phyloP scores from a whole-genome alignment of 2,113 vertebrate genomes.

The Thermophis baileyi region DNA sequence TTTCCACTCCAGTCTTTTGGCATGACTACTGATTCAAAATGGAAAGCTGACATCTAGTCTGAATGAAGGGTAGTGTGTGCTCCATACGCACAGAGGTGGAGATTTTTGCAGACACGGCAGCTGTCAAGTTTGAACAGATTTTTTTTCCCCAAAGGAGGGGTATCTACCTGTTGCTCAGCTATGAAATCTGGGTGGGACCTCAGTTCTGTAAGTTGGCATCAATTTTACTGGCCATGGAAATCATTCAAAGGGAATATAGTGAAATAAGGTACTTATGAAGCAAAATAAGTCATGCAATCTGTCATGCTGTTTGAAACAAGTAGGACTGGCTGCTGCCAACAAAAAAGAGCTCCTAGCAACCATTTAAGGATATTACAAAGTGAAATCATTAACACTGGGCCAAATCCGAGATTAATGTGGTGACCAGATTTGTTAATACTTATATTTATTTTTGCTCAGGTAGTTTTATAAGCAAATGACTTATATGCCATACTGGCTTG shows the following conservation, averaged over 20 bases:
- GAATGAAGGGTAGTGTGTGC: neutral
- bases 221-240: constrained; percentile 21
- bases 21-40: constrained; percentile 4
- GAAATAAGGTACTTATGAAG: neutral
- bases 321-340: neutral
- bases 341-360: neutral
- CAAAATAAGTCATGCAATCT: neutral
- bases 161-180: neutral
- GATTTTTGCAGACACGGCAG: neutral
- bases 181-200: neutral
- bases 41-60: neutral
- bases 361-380: neutral
- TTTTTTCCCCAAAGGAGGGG: neutral
- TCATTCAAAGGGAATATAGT: constrained; percentile 22
- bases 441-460: neutral
- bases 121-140: neutral
- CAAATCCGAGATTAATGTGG: neutral
- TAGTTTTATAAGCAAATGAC: neutral
- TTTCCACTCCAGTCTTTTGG: neutral
- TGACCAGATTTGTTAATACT: neutral
- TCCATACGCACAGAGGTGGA: neutral
- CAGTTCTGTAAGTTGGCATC: neutral
- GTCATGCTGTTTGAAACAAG: neutral
- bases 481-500: neutral
- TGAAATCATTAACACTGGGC: neutral